Base-by-base conservation (phyloP, 1,140 invertebrate genomes). In the Neoseiulus cucumeris region DNA sequence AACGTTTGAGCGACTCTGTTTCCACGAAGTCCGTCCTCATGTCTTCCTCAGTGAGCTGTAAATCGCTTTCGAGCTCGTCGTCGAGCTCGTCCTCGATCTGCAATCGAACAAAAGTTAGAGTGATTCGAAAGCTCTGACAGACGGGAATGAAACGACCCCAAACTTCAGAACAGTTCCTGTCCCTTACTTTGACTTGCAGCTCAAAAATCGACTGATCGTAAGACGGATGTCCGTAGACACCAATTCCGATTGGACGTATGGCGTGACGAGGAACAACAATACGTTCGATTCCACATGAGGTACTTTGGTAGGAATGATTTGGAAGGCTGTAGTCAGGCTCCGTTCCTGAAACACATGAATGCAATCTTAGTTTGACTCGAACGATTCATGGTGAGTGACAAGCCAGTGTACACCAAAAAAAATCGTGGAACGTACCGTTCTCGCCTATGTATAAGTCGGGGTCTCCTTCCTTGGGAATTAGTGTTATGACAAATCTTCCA, bases 391-490 rank as follows among this genome's bases (percentile, higher is more conserved):
- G n/a, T n/a, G n/a, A n/a, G n/a, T n/a, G n/a, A n/a, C n/a, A n/a
- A n/a, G n/a, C n/a, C n/a, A n/a, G n/a, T n/a, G n/a, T n/a, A n/a
- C n/a, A n/a, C n/a, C n/a, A n/a, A n/a, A n/a, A n/a, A n/a, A n/a
- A n/a, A n/a, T n/a, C n/a, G n/a, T 25, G n/a, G 22, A 17, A 59
- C 51, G 25, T n/a, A 59, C 72, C 76, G 64, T 70, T 73, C 70
- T 81, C 77, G 1, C 82, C 82, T 42, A 82, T 73, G 72, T 83
- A 84, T 33, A 84, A 71, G 75, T 84, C 82, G 44, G 79, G 78
- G 75, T 84, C 82, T 7, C 82, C 82, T 68, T 69, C 69, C 47
- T 79, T 77, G 64, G 70, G 74, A 7, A 65, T 66, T 30, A 83
- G 71, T 30, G 72, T 68, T 66, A 83, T 73, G 64, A 75, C 74